phyloP scores from a whole-genome alignment of 1,140 invertebrate species.

The Temnothorax nylanderi region DNA sequence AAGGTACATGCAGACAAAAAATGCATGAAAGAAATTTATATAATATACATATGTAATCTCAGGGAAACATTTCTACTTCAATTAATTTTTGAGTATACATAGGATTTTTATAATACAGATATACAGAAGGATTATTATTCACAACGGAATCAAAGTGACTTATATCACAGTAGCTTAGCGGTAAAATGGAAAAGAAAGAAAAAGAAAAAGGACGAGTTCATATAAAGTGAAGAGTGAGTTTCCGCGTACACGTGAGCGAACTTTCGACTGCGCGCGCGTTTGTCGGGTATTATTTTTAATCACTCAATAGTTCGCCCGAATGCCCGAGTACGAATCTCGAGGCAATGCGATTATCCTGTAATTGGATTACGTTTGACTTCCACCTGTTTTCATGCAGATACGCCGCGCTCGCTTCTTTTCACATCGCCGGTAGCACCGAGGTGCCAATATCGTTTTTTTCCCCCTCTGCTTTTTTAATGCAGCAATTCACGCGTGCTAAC shows the following conservation, averaged over 20 bases:
- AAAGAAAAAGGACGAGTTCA: constrained; percentile 24
- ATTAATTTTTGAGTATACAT: constrained; percentile 24
- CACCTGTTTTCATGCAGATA: constrained; percentile 48
- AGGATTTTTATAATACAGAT: background rate
- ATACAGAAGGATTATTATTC: background rate
- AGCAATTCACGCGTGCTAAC: constrained; percentile 37
- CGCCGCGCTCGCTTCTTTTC: constrained; percentile 39
- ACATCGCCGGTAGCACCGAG: constrained; percentile 35
- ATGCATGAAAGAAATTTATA: background rate
- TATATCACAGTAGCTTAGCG: background rate
- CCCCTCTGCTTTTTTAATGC: constrained; percentile 25
- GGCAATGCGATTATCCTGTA: constrained; percentile 50
- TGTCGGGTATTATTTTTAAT: constrained; percentile 69
- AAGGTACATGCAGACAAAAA: too few species aligned
- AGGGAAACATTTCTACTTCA: background rate
- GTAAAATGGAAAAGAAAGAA: background rate
- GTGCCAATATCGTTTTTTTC: constrained; percentile 50
- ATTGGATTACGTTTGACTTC: constrained; percentile 62
- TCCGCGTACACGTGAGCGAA: constrained; percentile 54
- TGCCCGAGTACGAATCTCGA: constrained; percentile 50
- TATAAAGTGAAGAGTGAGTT: constrained; percentile 6
- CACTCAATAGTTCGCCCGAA: constrained; percentile 59
- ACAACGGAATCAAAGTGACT: background rate
- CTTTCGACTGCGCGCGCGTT: constrained; percentile 46
- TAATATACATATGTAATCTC: too few species aligned